Evolutionary conservation across 2,113 vertebrate species (phyloP), one percentile per base, ranked within the genome.

Genomic region (Gnathonemus longibarbis): DNA sequence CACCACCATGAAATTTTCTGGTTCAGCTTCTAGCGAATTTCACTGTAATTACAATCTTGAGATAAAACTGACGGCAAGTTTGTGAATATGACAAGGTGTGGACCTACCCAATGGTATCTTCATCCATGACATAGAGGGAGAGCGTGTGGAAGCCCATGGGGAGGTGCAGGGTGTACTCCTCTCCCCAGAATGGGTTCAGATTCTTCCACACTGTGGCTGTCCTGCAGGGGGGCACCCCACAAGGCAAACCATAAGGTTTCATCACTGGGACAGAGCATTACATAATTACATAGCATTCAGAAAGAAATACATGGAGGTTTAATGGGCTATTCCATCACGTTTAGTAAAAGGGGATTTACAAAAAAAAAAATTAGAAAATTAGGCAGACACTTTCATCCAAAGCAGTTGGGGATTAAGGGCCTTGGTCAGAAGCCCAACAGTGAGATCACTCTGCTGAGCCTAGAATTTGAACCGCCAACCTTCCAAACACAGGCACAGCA

Each of bases 161-260:
- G 89, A 99, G 96, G 91, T 97, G 96, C 88, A 99, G 93, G 0
- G 96, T 98, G 93, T 96, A 97, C 90, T 98, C 98, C 89, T 99
- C 97, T 0, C 97, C 98, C 97, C 98, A 98, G 92, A 99, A 98
- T 19, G 98, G 97, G 88, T 96, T 97, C 87, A 98, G 95, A 92
- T 96, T 97, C 92, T 96, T 96, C 97, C 98, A 98, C 52, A 98
- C 94, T 0, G 97, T 98, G 1, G 97, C 97, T 0, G 97, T 98
- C 93, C 98, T 98, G 93, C 3, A 90, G 0, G 46, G 3, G 3
- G 91, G 5, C 35, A 13, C 1, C 74, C 74, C 35, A 42, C 31
- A 80, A 84, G 3, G 84, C 19, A 24, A 84, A 84, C 5, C 8
- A 24, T 84, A 19, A 24, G 39, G 42, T 10, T 42, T 84, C 13